These are phyloP conservation scores for Odontothrips loti DNA, from an alignment of 2,888 invertebrate species.

Conservation along the genomic window DNA sequence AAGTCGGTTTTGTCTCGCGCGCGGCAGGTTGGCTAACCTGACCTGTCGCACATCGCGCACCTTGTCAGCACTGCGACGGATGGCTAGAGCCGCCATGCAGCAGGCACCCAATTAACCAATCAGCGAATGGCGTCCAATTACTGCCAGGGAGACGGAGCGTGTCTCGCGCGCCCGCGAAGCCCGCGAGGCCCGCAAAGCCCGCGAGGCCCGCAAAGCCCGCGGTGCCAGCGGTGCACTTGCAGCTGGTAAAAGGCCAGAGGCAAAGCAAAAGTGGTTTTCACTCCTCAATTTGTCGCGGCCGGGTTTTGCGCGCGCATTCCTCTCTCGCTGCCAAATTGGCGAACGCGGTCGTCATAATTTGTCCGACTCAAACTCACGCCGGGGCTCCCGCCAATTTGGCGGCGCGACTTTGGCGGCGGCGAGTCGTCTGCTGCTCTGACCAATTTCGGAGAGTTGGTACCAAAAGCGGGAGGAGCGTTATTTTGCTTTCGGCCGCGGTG, in stretches of 20 bases:
- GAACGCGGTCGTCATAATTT: too few species aligned
- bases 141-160: background rate
- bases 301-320: too few species aligned
- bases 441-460: too few species aligned
- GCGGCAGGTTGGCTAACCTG: background rate
- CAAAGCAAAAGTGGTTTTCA: background rate
- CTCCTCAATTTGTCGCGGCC: background rate
- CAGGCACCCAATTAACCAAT: background rate
- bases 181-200: background rate
- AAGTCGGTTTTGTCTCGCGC: background rate
- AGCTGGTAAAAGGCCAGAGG: background rate
- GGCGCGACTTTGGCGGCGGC: too few species aligned
- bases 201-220: too few species aligned
- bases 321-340: too few species aligned
- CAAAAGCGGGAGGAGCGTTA: too few species aligned
- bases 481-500: too few species aligned
- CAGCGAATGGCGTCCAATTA: slow-evolving; percentile 4
- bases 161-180: background rate
- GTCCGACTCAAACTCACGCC: too few species aligned
- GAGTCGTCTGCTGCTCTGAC: too few species aligned
- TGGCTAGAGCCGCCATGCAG: background rate
- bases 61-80: background rate
- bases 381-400: too few species aligned
- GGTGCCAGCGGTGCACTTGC: too few species aligned
- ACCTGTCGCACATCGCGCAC: background rate